Percentiles rank a stretch among this genome's conserved stretches.
Evolutionary conservation across 2,888 invertebrate species (phyloP).

Genomic region (Matsumyia berberina): DNA sequence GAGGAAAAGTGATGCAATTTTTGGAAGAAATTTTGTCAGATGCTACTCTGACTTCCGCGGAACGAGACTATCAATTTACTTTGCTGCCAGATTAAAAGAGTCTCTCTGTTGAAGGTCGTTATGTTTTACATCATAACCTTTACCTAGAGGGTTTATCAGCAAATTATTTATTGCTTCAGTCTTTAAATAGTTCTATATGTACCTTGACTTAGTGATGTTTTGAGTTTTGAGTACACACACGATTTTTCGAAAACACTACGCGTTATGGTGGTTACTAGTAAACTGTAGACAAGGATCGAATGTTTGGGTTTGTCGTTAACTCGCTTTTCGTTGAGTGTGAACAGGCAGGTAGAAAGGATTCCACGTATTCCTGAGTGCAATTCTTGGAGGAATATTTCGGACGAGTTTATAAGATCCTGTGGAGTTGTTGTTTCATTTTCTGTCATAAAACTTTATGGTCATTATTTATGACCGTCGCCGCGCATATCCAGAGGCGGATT

Average conservation of each 20-base stretch:
- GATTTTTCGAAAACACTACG: too few relatives aligned
- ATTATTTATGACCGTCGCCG: neutral
- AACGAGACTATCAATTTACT: neutral
- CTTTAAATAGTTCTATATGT: too few relatives aligned
- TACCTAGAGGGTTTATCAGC: too few relatives aligned
- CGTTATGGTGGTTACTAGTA: too few relatives aligned
- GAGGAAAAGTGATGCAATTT: slow-evolving; percentile 60
- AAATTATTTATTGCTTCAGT: neutral
- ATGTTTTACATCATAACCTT: neutral
- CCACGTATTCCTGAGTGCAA: too few relatives aligned
- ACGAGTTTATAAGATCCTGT: neutral
- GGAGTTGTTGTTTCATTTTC: neutral
- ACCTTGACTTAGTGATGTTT: neutral
- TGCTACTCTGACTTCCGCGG: neutral
- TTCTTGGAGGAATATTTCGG: too few relatives aligned
- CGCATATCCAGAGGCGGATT: neutral
- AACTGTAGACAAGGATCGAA: too few relatives aligned
- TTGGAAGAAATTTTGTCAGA: slow-evolving; percentile 34
- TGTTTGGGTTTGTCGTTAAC: too few relatives aligned
- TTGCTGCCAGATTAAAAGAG: neutral
- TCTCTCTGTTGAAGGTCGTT: neutral
- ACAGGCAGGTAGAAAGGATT: too few relatives aligned
- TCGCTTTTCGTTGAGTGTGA: too few relatives aligned
- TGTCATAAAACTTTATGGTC: neutral
- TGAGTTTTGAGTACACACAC: too few relatives aligned